Conservation (phyloP, 2,888 invertebrate species). For the Tetanocera ferruginea region DNA sequence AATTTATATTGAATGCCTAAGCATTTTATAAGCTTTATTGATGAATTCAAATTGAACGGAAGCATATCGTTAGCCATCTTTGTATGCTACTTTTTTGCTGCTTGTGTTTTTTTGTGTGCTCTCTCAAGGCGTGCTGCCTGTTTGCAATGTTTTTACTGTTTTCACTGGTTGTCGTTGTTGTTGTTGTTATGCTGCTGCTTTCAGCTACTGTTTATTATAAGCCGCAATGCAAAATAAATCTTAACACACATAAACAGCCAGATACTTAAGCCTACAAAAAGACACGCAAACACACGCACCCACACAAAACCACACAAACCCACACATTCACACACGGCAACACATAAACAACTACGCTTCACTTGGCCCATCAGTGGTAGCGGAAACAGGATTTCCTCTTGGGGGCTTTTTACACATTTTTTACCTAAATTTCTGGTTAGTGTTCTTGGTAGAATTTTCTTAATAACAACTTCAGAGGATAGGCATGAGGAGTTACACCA, state of each 20-base stretch:
- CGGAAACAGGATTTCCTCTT: no score
- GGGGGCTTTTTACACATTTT: no score
- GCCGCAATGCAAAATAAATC: no score
- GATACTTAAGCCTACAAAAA: background rate
- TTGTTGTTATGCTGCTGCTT: background rate
- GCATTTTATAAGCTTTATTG: slow-evolving; percentile 33
- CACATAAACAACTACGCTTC: background rate
- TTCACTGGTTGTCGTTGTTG: background rate
- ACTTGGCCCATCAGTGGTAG: no score
- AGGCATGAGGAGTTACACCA: no score
- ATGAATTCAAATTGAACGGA: slow-evolving; percentile 33
- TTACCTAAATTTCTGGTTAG: no score
- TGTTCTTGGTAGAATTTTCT: no score
- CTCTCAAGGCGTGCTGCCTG: no score
- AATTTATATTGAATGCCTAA: background rate
- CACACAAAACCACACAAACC: background rate
- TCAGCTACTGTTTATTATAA: no score
- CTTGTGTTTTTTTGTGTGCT: background rate
- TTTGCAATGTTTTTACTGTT: background rate
- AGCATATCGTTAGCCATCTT: slow-evolving; percentile 24
- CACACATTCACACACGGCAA: background rate
- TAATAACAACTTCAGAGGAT: no score
- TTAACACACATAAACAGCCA: background rate
- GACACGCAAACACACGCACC: background rate
- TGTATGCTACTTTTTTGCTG: background rate